Evolutionary conservation across 1,140 invertebrate genomes (phyloP), one percentile per base, ranked within the genome.

Genomic region (Scylla paramamosain): DNA sequence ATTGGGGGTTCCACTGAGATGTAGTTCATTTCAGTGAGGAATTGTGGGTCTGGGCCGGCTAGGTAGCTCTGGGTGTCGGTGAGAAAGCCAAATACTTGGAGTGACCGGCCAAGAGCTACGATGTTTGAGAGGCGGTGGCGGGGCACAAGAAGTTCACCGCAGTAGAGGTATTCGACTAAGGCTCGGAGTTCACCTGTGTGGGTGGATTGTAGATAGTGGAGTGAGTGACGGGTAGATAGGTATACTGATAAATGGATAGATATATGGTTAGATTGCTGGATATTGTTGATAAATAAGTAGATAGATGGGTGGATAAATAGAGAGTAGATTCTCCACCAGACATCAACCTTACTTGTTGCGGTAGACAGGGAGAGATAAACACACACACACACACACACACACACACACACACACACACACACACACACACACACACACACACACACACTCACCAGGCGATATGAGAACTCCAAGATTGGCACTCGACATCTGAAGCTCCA

Each of bases 121-220:
- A 95, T 88, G 39, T 59, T 83, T 31, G 95, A 89, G n/a, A 95
- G 59, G 7, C 95, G 93, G 89, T 93, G 93, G 12, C 94, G 92
- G 25, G 95, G 95, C n/a, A 95, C 91, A 32, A 87, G 29, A 0
- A 93, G 90, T 28, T 95, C 93, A n/a, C 95, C 95, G 87, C 95
- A 95, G 32, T 95, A 95, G 39, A 95, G 91, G 67, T 94, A 95
- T 29, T 95, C 95, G 0, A 95, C 82, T 45, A 95, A 46, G 31
- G 93, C 92, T 20, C 93, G 77, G 89, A 95, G 46, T 31, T 95
- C 95, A 93, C 39, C 93, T 93, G 89, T 59, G 39, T 39, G 39
- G 39, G 39, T 39, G 6, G 39, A 39, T n/a, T n/a, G n/a, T n/a
- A n/a, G n/a, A n/a, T n/a, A n/a, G n/a, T n/a, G n/a, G n/a, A n/a